phyloP scores from a whole-genome alignment of 2,888 invertebrate species.

The Dasypogon diadema region DNA sequence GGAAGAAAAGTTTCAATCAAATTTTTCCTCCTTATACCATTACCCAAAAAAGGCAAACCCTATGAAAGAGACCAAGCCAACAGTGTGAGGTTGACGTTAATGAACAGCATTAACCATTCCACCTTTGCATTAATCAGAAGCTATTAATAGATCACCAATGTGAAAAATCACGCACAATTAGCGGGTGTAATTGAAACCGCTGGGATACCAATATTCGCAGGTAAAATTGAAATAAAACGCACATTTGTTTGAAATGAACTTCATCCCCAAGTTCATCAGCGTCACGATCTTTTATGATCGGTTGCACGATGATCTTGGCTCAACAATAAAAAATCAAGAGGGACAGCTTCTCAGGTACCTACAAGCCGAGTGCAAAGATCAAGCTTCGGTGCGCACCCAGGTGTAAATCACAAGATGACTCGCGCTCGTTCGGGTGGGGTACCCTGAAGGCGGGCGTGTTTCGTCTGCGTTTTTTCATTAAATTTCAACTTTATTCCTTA shows the following conservation, averaged over 20 bases:
- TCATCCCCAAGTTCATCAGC: constrained; percentile 48
- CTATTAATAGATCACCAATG: constrained; percentile 31
- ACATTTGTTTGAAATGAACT: constrained; percentile 24
- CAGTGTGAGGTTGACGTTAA: too few species aligned
- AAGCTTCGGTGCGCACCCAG: constrained; percentile 61
- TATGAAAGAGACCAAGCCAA: too few species aligned
- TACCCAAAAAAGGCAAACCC: too few species aligned
- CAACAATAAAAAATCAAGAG: constrained; percentile 26
- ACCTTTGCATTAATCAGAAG: constrained; percentile 1
- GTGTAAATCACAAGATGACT: constrained; percentile 64
- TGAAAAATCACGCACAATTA: background rate
- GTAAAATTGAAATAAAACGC: constrained; percentile 31
- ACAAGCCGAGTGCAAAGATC: constrained; percentile 35
- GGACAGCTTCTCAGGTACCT: constrained; percentile 27
- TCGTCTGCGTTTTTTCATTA: constrained; percentile 54
- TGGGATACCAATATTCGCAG: background rate
- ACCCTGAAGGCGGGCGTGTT: constrained; percentile 53
- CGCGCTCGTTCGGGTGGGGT: constrained; percentile 49
- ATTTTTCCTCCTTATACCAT: too few species aligned
- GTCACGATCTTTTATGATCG: constrained; percentile 49
- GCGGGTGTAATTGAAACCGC: background rate
- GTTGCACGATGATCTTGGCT: constrained; percentile 33
- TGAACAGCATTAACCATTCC: too few species aligned
- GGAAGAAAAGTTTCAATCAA: too few species aligned
- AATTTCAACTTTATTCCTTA: constrained; percentile 35